Evolutionary conservation across 2,797 vertebrate species (phyloP), one percentile per base, ranked within the genome.

Genomic region (Lagocephalus sceleratus): DNA sequence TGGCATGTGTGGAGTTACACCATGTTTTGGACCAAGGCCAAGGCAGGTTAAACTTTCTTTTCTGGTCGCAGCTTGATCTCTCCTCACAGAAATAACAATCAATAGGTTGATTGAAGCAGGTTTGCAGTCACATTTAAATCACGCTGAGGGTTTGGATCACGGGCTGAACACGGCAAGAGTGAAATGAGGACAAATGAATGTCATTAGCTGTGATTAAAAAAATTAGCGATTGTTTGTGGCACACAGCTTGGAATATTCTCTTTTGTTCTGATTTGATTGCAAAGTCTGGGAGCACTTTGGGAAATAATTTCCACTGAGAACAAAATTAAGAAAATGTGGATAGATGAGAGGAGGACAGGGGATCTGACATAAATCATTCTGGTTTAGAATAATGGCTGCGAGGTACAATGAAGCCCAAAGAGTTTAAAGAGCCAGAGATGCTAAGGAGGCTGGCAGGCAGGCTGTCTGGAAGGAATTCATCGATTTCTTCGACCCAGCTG

Each of bases 401-500:
- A 54, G 50, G n/a, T 56, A 25, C 74, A 75, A 86, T 77, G 38
- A 66, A 81, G 79, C 66, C 3, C 49, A 54, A 68, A 46, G 53
- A 6, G 8, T 54, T 68, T 39, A 51, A 74, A 56, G 63, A 75
- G 53, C 42, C 50, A 54, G 60, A 55, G 46, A 46, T 43, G 51
- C 22, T 57, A 68, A 49, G 54, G 61, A 63, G 67, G 57, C 35
- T 51, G 38, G 11, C 20, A 70, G 40, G 54, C 39, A 23, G 50
- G 50, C 47, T 54, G 57, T 73, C 55, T 41, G 60, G 49, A 49
- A 58, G 66, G 42, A 49, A 65, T 66, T 60, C 41, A 79, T 79
- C 41, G 73, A 78, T 85, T 76, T 60, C 61, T 57, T 50, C 67
- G 68, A 72, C 43, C 65, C 52, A 63, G 67, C 59, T 75, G 71